A percentile compares a stretch with the other conserved stretches of the same genome.
These are phyloP conservation scores for Anguilla obscura DNA, from an alignment of 2,797 vertebrate genomes.

Conservation along the genomic window DNA sequence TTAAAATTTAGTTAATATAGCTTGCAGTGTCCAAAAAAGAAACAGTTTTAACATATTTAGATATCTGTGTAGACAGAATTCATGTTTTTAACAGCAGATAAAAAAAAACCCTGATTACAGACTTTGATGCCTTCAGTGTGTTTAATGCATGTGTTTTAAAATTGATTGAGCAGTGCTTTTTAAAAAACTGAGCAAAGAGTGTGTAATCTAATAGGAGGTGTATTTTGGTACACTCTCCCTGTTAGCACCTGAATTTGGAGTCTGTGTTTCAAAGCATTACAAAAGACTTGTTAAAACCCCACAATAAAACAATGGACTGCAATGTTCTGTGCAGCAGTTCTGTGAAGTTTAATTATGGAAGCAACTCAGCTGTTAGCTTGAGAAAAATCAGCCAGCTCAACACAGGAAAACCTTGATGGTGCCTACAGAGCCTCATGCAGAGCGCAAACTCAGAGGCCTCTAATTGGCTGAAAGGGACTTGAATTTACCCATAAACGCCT, in stretches of 20 bases:
- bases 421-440: background rate
- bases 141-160: background rate
- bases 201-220: background rate
- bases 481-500: background rate
- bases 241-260: background rate
- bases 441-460: background rate
- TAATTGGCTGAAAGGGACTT: background rate
- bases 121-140: background rate
- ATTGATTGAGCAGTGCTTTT: background rate
- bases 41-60: background rate
- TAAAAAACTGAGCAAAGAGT: background rate
- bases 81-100: background rate
- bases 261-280: background rate
- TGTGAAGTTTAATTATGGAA: constrained; percentile 25
- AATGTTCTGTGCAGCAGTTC: constrained; percentile 8
- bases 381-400: background rate
- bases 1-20: background rate
- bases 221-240: background rate
- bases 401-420: background rate
- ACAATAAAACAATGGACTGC: background rate
- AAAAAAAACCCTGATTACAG: background rate
- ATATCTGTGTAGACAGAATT: background rate
- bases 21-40: background rate
- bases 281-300: constrained; percentile 2
- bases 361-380: constrained; percentile 8